Percentiles rank a stretch among this genome's conserved stretches.
Evolutionary conservation across 2,888 invertebrate genomes (phyloP).

Genomic region (Himalopsyche tibetana): DNA sequence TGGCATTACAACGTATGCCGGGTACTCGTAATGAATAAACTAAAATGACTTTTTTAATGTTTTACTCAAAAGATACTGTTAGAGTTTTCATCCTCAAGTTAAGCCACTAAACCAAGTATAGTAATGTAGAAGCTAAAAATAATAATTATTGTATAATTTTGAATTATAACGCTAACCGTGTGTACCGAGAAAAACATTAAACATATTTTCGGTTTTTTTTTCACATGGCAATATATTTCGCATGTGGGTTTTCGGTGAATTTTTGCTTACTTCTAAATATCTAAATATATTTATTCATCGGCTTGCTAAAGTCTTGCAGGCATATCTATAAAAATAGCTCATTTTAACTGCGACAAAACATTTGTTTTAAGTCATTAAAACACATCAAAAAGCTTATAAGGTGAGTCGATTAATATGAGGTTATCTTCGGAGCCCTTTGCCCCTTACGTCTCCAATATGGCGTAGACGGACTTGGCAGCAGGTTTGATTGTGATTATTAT

Average conservation of each 20-base stretch:
- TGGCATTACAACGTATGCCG: too few species aligned
- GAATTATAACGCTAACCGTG: background rate
- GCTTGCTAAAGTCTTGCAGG: background rate
- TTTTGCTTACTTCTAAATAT: conserved; percentile 35
- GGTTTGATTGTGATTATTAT: conserved; percentile 52
- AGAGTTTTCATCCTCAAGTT: too few species aligned
- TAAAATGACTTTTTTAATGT: too few species aligned
- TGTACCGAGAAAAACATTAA: background rate
- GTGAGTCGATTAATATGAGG: conserved; percentile 52
- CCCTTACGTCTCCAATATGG: conserved; percentile 57
- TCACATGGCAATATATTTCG: conserved; percentile 27
- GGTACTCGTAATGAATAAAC: too few species aligned
- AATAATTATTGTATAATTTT: background rate
- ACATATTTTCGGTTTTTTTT: conserved; percentile 5
- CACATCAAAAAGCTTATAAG: background rate
- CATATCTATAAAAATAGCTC: background rate
- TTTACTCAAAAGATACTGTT: too few species aligned
- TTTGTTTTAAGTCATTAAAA: conserved; percentile 14
- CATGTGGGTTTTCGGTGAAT: conserved; percentile 42
- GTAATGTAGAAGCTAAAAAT: too few species aligned
- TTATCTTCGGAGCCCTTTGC: conserved; percentile 58
- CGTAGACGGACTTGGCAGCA: conserved; percentile 59
- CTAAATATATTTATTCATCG: background rate
- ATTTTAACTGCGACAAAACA: background rate
- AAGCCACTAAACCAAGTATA: too few species aligned